Base-by-base conservation (phyloP, 2,888 invertebrate species). In the Mellilla xanthometata region DNA sequence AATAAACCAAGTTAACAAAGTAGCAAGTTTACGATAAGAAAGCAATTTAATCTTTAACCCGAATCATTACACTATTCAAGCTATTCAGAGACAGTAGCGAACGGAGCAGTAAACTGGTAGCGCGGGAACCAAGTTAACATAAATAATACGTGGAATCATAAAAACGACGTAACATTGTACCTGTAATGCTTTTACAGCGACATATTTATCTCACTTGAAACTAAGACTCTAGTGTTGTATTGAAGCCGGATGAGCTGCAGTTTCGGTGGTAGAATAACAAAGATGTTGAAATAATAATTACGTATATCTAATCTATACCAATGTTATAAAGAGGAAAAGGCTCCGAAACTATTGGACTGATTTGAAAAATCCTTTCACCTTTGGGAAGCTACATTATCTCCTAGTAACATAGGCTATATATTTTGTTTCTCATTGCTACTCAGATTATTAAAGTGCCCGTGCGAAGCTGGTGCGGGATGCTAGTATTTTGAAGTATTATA, bases 131-230 rank as follows among this genome's bases (percentile, higher is more conserved):
- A 54, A 63, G 58, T 54, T 54, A 49, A 53, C 63, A 64, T 68
- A 72, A 70, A 73, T 68, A 66, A 63, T 54, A 57, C 52, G 53
- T 57, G 49, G 52, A 58, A 62, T 57, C 61, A 62, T 68, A 71
- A 71, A 66, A 65, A 64, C 56, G 54, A 55, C 52, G 50, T 53
- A 62, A 66, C 63, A 56, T 60, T 65, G 65, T 68, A 67, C 57
- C 52, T 50, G 63, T 68, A 60, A 63, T 60, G 53, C 60, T 65
- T 65, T 63, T 67, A 61, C 65, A 62, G 51, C 45, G 41, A 33
- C 59, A 42, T 57, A 66, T 68, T 65, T 68, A 69, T 68, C 59
- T 60, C 45, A 40, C 40, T 40, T 46, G 40, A 19, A 32, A 15
- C 26, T 40, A 40, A 40, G 26, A 24, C 7, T 4, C 29, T n/a